These are phyloP conservation scores for Lethocerus indicus DNA, from an alignment of 1,140 invertebrate genomes.

Conservation along the genomic window DNA sequence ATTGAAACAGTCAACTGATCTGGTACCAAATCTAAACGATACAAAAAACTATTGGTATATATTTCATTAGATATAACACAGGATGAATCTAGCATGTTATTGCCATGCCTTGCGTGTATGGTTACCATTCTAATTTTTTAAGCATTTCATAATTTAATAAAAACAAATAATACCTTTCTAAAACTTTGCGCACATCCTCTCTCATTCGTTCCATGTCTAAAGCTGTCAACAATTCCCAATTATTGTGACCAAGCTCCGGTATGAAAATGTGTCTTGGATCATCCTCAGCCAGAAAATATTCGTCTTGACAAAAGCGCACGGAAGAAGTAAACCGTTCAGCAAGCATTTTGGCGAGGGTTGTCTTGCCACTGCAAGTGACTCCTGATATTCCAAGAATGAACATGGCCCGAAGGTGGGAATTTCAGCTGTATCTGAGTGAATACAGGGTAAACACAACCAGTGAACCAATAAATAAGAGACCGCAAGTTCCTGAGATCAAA, in stretches of 20 bases:
- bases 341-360: constrained; percentile 42
- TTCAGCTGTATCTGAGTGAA: not conserved
- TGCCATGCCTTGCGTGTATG: too few species aligned
- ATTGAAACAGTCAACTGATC: too few species aligned
- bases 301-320: constrained; percentile 50
- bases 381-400: constrained; percentile 8
- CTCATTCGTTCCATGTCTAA: constrained; percentile 59
- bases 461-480: constrained; percentile 9
- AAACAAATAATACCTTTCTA: too few species aligned
- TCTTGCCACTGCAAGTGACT: constrained; percentile 32
- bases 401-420: not conserved
- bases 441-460: constrained; percentile 14
- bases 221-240: constrained; percentile 57
- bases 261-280: constrained; percentile 45
- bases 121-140: too few species aligned
- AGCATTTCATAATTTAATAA: too few species aligned
- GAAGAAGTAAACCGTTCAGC: constrained; percentile 32
- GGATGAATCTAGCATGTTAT: too few species aligned
- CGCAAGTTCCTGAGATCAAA: constrained; percentile 3
- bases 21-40: too few species aligned
- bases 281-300: constrained; percentile 52
- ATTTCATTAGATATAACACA: too few species aligned
- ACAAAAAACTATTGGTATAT: too few species aligned
- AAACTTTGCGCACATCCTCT: constrained; percentile 30
- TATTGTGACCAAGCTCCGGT: constrained; percentile 48